Percentiles rank a stretch among this genome's conserved stretches.
phyloP scores from a whole-genome alignment of 2,113 vertebrate genomes.

The Phyllostomus hastatus region DNA sequence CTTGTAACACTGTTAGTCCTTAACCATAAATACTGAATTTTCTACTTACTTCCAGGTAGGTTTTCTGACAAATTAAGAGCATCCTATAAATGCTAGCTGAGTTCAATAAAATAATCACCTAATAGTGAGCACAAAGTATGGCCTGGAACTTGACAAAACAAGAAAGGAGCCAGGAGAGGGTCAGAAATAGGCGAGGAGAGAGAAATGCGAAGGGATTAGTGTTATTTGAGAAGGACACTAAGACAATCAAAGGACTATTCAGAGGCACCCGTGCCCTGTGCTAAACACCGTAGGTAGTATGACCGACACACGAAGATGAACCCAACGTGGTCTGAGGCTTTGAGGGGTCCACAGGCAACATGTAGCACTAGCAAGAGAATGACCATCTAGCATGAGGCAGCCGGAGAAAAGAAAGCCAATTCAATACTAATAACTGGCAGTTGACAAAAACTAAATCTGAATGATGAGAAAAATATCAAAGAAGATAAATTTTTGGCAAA shows the following conservation, averaged over 20 bases:
- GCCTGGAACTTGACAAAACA: neutral
- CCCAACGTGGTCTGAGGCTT: neutral
- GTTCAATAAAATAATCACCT: neutral
- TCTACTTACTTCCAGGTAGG: neutral
- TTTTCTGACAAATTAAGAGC: neutral
- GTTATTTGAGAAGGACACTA: neutral
- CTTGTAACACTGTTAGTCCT: neutral
- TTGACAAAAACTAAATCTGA: neutral
- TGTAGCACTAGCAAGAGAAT: neutral
- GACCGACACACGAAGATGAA: neutral
- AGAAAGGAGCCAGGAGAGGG: neutral
- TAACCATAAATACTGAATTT: neutral
- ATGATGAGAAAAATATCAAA: neutral
- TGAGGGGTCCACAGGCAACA: neutral
- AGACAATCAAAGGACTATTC: neutral
- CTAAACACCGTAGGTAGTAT: neutral
- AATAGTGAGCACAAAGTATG: neutral
- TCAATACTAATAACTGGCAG: neutral
- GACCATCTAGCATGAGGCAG: neutral
- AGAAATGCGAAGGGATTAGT: neutral
- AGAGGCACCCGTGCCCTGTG: neutral
- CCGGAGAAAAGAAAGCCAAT: neutral
- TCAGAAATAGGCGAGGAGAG: neutral
- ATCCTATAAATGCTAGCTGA: neutral
- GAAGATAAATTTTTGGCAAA: neutral